Base-by-base conservation (phyloP, 1,140 invertebrate genomes). In the Euura lappo region DNA sequence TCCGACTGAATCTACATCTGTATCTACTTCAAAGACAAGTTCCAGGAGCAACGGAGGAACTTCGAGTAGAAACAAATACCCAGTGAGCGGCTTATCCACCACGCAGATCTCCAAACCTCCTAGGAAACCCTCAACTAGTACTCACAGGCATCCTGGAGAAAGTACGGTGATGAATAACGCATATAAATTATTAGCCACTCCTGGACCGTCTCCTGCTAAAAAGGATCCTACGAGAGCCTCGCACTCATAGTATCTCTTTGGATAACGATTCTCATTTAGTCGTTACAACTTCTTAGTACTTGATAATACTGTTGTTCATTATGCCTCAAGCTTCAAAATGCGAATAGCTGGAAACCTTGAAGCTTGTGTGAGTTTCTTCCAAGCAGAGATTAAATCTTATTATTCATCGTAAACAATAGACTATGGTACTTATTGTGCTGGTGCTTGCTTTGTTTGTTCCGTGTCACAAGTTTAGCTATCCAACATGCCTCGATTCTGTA, bases 61-160 rank as follows among this genome's bases (percentile, higher is more conserved):
- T 0, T 79, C 80, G 6, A 85, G 79, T 60, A 86, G 86, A 67
- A 85, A 84, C 7, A 92, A 92, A 75, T 91, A 92, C 79, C 90
- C 91, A 0, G 90, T 91, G 5, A 91, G 90, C 28, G 91, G 90
- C n/a, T 78, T 91, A 7, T 91, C 90, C 28, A 91, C 88, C 13
- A 89, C 87, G 28, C 90, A 88, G 75, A 90, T 89, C 73, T 85
- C 89, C 11, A 93, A 92, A 77, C 85, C 89, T 4, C 84, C 85
- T 8, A 87, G 90, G 43, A 92, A 90, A 78, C 80, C 86, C 0
- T 84, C 86, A 4, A 86, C 88, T 5, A 88, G 89, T 46, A 90
- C 89, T 69, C 90, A 92, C 77, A 88, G 90, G 74, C 90, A 92
- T 85, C 90, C 91, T 5, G 88, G 90, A 67, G 90, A 92, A 64